Base-by-base conservation (phyloP, 1,140 invertebrate species). In the Drosophila paulistorum region DNA sequence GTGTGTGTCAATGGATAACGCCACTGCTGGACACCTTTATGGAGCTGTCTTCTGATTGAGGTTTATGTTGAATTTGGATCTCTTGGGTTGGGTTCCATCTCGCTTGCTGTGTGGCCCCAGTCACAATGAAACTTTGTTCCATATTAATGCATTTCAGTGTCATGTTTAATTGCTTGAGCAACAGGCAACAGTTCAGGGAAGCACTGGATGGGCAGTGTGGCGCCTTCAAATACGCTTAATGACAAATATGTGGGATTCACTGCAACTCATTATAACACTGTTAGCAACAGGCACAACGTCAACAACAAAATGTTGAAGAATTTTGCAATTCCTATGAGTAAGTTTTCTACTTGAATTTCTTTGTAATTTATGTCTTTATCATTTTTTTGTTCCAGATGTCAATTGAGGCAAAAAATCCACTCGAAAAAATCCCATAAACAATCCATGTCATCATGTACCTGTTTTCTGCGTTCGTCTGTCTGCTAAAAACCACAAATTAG, bases 1-100 rank as follows among this genome's bases (percentile, higher is more conserved):
- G 70, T 59, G 70, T 74, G 64, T 79, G 82, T 87, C 83, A 87
- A 79, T 86, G 76, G 66, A 69, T 86, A 79, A 79, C 83, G 83
- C 79, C 83, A 83, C 72, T 77, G 65, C 61, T 71, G 79, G 83
- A 71, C 83, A 86, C 82, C 82, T 87, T 74, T 51, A 51, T 55
- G 77, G 33, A 59, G 57, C 33, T 59, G 57, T n/a, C 41, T 63
- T 63, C 20, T 42, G 11, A 7, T 42, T 30, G 72, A 58, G 41
- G 64, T 59, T 60, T 4, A 30, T 30, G 26, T 30, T 30, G 30
- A 30, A 30, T 30, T 30, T 30, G 30, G 2, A 30, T 30, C 30
- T 30, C 30, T 7, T 74, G 17, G 71, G n/a, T 54, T 69, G 42
- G 48, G 48, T 33, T 79, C 62, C 66, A 58, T 68, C 41, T 45